phyloP scores from a whole-genome alignment of 2,888 invertebrate genomes.

The Odontomyia ornata region DNA sequence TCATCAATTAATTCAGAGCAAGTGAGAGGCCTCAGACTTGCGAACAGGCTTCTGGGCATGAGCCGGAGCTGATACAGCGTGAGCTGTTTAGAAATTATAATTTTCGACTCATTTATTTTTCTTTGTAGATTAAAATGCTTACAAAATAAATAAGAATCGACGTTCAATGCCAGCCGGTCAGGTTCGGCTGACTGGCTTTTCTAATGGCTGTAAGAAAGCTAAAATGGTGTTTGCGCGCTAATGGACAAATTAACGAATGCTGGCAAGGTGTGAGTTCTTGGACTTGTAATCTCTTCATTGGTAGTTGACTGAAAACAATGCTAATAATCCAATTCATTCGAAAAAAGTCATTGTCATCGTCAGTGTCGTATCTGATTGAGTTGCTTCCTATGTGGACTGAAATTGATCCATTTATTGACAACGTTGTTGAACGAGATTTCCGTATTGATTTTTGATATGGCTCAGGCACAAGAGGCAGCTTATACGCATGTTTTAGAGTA shows the following conservation, averaged over 20 bases:
- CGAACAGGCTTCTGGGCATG: no score
- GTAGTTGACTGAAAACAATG: background rate
- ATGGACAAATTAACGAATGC: background rate
- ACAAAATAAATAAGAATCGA: background rate
- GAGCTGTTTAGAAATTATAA: background rate
- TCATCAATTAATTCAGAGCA: no score
- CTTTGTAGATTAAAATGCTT: background rate
- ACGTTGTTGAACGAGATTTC: constrained; percentile 17
- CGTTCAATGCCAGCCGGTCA: constrained; percentile 33
- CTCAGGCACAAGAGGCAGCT: background rate
- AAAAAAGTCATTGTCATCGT: constrained; percentile 13
- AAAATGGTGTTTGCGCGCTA: constrained; percentile 15
- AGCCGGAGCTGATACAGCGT: no score
- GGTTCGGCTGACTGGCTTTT: background rate
- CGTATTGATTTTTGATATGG: constrained; percentile 17
- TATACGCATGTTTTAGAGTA: background rate
- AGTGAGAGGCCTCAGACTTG: no score
- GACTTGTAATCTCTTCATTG: background rate
- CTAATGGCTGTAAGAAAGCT: background rate
- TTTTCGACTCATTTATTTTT: background rate
- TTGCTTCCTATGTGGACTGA: constrained; percentile 23
- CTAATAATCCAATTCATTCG: constrained; percentile 10
- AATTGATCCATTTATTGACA: background rate
- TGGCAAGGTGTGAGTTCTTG: no score
- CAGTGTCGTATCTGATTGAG: constrained; percentile 2